phyloP scores from a whole-genome alignment of 1,140 invertebrate genomes.

The Trichonephila clavata region DNA sequence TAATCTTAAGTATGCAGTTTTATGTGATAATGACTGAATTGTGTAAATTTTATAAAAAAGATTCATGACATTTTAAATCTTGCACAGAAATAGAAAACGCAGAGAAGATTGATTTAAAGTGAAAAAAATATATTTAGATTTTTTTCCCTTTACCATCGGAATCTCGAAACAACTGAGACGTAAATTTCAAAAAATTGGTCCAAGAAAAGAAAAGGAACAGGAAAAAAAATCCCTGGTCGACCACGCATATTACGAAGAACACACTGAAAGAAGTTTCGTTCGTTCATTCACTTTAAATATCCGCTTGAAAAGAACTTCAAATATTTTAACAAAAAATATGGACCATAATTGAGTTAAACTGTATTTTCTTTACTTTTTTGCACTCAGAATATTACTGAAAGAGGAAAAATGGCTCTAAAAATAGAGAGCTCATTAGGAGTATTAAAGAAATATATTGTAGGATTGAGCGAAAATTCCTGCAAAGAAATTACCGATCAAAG shows the following conservation, averaged over 20 bases:
- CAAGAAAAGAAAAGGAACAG: neutral
- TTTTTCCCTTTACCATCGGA: neutral
- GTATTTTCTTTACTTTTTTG: neutral
- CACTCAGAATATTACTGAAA: neutral
- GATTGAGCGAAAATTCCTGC: neutral
- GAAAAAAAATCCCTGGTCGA: neutral
- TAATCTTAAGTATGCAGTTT: neutral
- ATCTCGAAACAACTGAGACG: conserved; percentile 1
- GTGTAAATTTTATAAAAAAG: neutral
- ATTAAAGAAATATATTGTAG: neutral
- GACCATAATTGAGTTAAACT: conserved; percentile 17
- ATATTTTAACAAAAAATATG: conserved; percentile 20
- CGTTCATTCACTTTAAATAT: neutral
- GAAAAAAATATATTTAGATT: neutral
- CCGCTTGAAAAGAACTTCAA: neutral
- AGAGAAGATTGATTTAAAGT: neutral
- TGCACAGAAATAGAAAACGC: neutral
- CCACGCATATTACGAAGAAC: neutral
- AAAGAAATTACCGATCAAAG: neutral
- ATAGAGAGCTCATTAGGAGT: neutral
- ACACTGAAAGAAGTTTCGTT: neutral
- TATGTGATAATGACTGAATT: neutral
- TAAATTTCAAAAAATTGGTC: conserved; percentile 22
- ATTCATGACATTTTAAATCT: neutral
- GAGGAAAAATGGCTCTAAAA: neutral